phyloP scores from a whole-genome alignment of 2,113 vertebrate genomes.

The Brienomyrus brachyistius region DNA sequence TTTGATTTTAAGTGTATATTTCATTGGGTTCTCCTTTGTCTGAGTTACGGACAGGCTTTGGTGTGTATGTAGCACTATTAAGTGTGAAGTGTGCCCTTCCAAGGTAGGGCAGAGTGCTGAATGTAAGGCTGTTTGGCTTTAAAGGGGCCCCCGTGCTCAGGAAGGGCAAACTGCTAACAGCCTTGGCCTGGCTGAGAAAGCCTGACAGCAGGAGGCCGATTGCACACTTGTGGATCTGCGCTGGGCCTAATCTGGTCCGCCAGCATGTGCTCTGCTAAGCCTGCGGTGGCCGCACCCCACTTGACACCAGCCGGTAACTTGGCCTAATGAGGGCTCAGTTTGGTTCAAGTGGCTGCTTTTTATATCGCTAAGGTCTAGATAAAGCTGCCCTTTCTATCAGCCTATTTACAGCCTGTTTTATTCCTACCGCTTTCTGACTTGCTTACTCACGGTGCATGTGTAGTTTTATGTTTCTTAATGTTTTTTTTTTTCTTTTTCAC shows the following conservation, averaged over 20 bases:
- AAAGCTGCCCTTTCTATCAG: constrained; percentile 33
- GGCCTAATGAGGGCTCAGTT: constrained; percentile 21
- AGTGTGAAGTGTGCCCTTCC: background rate
- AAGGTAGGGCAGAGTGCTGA: background rate
- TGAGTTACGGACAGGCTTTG: background rate
- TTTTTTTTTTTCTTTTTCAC: constrained; percentile 22
- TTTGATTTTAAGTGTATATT: background rate
- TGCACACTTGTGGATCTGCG: constrained; percentile 30
- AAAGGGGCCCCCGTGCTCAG: background rate
- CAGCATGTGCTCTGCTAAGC: background rate
- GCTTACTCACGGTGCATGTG: constrained; percentile 23
- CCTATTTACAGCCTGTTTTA: constrained; percentile 31
- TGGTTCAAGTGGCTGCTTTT: constrained; percentile 24
- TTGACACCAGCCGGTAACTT: constrained; percentile 16
- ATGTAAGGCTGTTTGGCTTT: background rate
- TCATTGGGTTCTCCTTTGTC: background rate
- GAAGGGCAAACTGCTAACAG: constrained; percentile 2
- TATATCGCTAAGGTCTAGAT: constrained; percentile 10
- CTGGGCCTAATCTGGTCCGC: constrained; percentile 23
- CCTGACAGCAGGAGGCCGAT: constrained; percentile 19
- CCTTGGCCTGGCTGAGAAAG: background rate
- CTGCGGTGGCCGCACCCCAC: background rate
- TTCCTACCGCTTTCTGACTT: constrained; percentile 37
- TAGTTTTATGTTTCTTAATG: background rate
- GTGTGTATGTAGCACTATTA: background rate